phyloP scores from a whole-genome alignment of 1,140 invertebrate species.

The Lutraria rhynchaena region DNA sequence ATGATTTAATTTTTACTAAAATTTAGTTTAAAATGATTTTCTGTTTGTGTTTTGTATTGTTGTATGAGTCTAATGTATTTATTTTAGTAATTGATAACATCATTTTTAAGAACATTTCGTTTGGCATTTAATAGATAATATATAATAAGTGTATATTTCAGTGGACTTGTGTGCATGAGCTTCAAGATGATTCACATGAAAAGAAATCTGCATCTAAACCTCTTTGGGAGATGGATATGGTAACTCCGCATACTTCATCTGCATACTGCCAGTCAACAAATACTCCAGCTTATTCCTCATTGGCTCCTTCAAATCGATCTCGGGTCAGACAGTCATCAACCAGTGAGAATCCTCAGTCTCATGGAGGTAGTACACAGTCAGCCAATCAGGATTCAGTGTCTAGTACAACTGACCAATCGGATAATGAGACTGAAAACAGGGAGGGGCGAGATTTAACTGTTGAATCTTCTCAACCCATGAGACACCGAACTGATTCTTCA shows the following conservation, averaged over 20 bases:
- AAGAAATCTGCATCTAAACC: neutral
- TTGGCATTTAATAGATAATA: too few relatives aligned
- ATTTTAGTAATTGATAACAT: too few relatives aligned
- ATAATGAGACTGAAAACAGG: too few relatives aligned
- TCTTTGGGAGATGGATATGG: slow-evolving; percentile 38
- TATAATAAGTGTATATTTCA: slow-evolving; percentile 79
- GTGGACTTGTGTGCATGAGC: slow-evolving; percentile 97
- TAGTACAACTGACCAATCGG: too few relatives aligned
- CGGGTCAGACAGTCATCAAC: slow-evolving; percentile 12
- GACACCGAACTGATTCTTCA: neutral
- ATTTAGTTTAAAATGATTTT: too few relatives aligned
- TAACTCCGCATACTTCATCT: slow-evolving; percentile 58
- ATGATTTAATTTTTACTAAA: too few relatives aligned
- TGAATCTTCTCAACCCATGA: too few relatives aligned
- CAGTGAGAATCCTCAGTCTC: slow-evolving; percentile 12
- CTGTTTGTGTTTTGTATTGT: too few relatives aligned
- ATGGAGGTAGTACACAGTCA: neutral
- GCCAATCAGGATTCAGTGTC: neutral
- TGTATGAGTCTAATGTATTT: too few relatives aligned
- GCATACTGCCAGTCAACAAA: slow-evolving; percentile 55
- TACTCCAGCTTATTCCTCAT: slow-evolving; percentile 60
- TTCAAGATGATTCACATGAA: slow-evolving; percentile 84
- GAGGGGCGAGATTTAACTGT: too few relatives aligned
- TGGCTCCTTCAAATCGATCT: slow-evolving; percentile 42
- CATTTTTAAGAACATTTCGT: too few relatives aligned